Evolutionary conservation across 2,888 invertebrate species (phyloP), one percentile per base, ranked within the genome.

Genomic region (Protophormia terraenovae): DNA sequence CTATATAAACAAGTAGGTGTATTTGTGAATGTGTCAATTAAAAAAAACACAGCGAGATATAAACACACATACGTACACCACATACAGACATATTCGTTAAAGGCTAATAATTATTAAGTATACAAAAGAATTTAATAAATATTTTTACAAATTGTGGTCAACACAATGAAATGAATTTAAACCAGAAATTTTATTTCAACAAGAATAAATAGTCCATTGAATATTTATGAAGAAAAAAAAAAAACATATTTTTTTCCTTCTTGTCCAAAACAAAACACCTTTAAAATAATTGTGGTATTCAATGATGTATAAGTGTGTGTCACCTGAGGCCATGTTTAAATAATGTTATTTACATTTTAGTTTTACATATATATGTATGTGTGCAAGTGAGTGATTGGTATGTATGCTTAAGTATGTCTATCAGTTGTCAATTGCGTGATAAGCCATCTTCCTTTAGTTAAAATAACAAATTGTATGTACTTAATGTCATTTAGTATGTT

Each of bases 381-480:
- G 12, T 14, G 14, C 14, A n/a, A 47, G 8, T 45, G 16, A 45
- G 16, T 45, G 14, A 2, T 14, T 45, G 14, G 10, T 71, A 10
- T 64, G 50, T 24, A 14, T 47, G 35, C 2, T 58, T 19, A 47
- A 55, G 38, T 69, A 16, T 79, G 76, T 77, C 80, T 60, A 81
- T 77, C 66, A 76, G 58, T 84, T 84, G 84, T 77, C 84, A 81
- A 71, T 84, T 76, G 81, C 41, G 47, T 67, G 84, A 84, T 84
- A 81, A 84, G 81, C 80, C 81, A 77, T 81, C 76, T 76, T 53
- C 32, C 53, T 22, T 35, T 67, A 58, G 16, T 32, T 58, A 47
- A 41, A 75, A 27, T 67, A 80, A 60, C 69, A 73, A 80, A 72
- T 73, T 69, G 60, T 32, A 62, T 38, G 73, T 67, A 64, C 38